A percentile compares a stretch with the other conserved stretches of the same genome.
phyloP scores from a whole-genome alignment of 2,888 invertebrate genomes.

The Deroplatys truncata region DNA sequence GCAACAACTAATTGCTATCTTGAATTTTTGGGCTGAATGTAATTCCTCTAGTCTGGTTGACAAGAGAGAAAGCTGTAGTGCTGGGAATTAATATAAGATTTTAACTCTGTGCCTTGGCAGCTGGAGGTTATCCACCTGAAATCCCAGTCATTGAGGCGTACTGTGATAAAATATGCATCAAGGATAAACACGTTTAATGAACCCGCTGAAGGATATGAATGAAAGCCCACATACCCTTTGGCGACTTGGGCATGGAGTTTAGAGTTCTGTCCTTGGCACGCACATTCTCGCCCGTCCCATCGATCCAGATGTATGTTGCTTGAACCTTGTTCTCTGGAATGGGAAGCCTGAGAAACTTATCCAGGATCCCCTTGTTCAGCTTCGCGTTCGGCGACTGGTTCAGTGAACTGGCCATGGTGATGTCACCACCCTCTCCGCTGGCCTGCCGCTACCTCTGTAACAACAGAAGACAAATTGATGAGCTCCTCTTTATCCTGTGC shows the following conservation, averaged over 20 bases:
- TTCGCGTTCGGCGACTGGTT: conserved; percentile 79
- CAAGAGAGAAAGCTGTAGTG: too few relatives aligned
- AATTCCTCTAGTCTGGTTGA: too few relatives aligned
- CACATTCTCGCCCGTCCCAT: conserved; percentile 83
- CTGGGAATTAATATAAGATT: too few relatives aligned
- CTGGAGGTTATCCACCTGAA: too few relatives aligned
- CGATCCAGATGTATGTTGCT: conserved; percentile 93
- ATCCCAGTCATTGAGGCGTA: too few relatives aligned
- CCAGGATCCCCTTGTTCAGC: conserved; percentile 68
- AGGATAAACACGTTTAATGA: neutral
- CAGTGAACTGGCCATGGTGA: conserved; percentile 46
- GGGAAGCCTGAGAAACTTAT: conserved; percentile 71
- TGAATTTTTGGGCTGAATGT: too few relatives aligned
- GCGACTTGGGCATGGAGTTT: conserved; percentile 70
- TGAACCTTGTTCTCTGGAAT: conserved; percentile 72
- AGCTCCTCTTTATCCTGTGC: too few relatives aligned
- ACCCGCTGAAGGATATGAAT: neutral
- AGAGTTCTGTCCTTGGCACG: conserved; percentile 81
- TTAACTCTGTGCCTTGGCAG: too few relatives aligned
- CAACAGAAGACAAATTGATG: neutral
- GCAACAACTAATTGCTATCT: too few relatives aligned
- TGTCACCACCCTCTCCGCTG: conserved; percentile 31
- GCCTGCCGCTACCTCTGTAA: neutral
- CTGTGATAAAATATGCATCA: neutral
- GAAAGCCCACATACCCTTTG: conserved; percentile 56